Conservation (phyloP, 2,888 invertebrate species). For the Athalia circularis region DNA sequence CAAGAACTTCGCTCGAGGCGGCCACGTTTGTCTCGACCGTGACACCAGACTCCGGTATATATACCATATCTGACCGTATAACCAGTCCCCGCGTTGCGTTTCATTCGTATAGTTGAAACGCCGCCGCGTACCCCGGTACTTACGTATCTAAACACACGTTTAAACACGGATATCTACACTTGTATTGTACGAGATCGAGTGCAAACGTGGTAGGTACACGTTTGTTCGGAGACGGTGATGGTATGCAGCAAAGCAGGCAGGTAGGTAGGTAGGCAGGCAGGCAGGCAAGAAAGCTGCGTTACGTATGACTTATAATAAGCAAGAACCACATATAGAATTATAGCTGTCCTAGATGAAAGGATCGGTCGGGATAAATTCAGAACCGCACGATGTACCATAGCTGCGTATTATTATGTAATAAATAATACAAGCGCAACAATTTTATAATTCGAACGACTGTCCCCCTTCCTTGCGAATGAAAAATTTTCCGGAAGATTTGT, state of each 20-base stretch:
- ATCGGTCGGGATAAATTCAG: slow-evolving; percentile 37
- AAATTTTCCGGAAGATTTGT: too few species aligned
- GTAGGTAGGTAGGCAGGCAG: not conserved
- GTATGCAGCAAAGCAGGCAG: not conserved
- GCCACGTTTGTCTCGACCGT: slow-evolving; percentile 41
- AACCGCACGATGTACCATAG: not conserved
- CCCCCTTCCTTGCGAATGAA: not conserved
- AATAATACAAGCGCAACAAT: slow-evolving; percentile 32
- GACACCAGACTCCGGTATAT: slow-evolving; percentile 27
- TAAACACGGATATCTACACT: slow-evolving; percentile 14
- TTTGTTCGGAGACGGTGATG: not conserved
- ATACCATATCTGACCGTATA: not conserved
- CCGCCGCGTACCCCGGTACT: slow-evolving; percentile 22
- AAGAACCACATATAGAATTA: slow-evolving; percentile 33
- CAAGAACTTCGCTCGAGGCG: slow-evolving; percentile 31
- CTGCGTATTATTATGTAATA: slow-evolving; percentile 15
- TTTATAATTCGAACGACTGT: slow-evolving; percentile 14
- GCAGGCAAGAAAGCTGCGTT: not conserved
- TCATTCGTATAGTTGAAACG: slow-evolving; percentile 23
- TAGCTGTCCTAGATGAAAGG: slow-evolving; percentile 40
- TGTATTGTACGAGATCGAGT: slow-evolving; percentile 18
- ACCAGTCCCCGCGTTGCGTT: slow-evolving; percentile 11
- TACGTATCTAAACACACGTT: slow-evolving; percentile 39
- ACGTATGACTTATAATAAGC: slow-evolving; percentile 41
- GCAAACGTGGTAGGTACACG: slow-evolving; percentile 19